Evolutionary conservation across 35 echinoderm and acorn worm species (phyloP).

Genomic region (Lytechinus variegatus): DNA sequence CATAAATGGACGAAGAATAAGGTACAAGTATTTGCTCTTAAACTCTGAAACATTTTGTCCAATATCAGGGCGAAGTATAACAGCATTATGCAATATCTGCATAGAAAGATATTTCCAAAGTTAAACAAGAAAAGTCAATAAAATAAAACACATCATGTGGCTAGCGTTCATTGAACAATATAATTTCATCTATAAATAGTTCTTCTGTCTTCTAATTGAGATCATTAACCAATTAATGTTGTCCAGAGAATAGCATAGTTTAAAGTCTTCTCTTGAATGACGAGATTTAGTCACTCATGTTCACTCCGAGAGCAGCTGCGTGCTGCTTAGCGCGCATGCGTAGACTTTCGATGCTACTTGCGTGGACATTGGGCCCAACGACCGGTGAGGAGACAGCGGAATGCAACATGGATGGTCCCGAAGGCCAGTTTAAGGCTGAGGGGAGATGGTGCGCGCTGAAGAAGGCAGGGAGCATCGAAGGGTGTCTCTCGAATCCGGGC

Average conservation of each 20-base stretch:
- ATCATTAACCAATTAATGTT: neutral
- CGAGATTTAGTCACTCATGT: conserved; percentile 63
- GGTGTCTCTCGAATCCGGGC: conserved; percentile 52
- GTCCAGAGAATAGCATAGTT: neutral
- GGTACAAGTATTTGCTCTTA: neutral
- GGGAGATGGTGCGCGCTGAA: conserved; percentile 47
- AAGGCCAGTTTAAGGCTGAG: conserved; percentile 53
- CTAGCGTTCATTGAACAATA: neutral
- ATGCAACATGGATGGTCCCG: conserved; percentile 53
- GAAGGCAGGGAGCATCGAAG: conserved; percentile 59
- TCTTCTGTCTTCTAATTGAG: neutral
- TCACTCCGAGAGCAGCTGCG: conserved; percentile 85
- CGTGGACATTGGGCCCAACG: conserved; percentile 68
- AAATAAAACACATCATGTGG: neutral
- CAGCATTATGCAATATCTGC: neutral
- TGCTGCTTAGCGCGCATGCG: conserved; percentile 95
- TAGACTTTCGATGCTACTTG: conserved; percentile 96
- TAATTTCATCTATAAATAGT: neutral
- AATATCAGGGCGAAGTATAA: neutral
- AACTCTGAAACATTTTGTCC: conserved; percentile 3
- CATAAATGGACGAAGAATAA: neutral
- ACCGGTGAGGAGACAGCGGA: conserved; percentile 53
- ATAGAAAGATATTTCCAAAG: neutral
- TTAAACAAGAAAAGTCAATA: neutral
- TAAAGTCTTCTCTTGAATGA: neutral